Evolutionary conservation across 2,888 invertebrate genomes (phyloP).

Genomic region (Gonocerus acuteangulatus): DNA sequence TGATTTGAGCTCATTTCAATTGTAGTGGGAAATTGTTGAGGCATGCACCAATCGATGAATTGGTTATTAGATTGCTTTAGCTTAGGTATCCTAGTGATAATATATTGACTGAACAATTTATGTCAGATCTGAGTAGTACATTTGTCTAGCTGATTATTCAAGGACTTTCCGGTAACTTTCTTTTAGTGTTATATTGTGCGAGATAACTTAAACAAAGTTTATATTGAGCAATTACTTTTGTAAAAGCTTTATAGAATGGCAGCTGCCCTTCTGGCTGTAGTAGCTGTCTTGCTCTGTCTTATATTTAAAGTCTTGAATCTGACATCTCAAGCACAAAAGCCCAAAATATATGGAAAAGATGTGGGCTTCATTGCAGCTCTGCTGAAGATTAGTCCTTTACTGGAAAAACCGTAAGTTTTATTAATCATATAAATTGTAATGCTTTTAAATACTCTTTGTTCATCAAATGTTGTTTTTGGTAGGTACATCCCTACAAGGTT

Average conservation of each 20-base stretch:
- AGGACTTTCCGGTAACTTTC: too few relatives aligned
- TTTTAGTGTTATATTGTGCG: too few relatives aligned
- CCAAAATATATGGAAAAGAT: conserved; percentile 68
- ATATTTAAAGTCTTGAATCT: conserved; percentile 77
- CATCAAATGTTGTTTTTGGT: conserved; percentile 41
- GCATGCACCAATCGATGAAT: conserved; percentile 13
- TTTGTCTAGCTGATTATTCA: too few relatives aligned
- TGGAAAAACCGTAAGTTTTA: conserved; percentile 73
- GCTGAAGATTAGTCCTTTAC: conserved; percentile 67
- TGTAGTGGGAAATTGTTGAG: neutral
- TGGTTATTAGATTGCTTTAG: neutral
- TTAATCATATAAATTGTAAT: neutral
- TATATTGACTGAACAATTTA: conserved; percentile 2
- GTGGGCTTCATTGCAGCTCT: conserved; percentile 67
- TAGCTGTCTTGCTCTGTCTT: conserved; percentile 74
- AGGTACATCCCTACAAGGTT: conserved; percentile 82
- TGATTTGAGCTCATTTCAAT: too few relatives aligned
- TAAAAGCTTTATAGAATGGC: conserved; percentile 52
- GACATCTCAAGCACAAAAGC: conserved; percentile 71
- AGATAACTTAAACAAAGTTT: too few relatives aligned
- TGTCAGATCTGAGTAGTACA: too few relatives aligned
- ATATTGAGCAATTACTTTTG: too few relatives aligned
- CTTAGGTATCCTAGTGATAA: conserved; percentile 16
- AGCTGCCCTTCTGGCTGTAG: conserved; percentile 68
- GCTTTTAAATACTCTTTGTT: neutral